A percentile compares a stretch with the other conserved stretches of the same genome.
These are phyloP conservation scores for Pseudorhombus dupliciocellatus DNA, from an alignment of 2,113 vertebrate genomes.

Conservation along the genomic window DNA sequence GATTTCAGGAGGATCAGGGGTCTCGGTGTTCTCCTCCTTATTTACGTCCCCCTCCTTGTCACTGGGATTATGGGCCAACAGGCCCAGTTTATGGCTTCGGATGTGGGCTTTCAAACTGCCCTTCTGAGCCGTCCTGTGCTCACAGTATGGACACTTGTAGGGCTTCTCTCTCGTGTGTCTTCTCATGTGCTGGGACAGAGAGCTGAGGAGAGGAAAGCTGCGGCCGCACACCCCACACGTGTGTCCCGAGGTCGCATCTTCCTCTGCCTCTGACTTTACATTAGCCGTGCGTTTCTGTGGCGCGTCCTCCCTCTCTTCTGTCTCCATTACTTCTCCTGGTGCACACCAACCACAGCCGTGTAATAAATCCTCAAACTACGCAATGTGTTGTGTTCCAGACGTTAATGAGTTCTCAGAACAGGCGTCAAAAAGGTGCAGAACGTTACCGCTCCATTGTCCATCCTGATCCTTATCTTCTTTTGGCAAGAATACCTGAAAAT, in stretches of 20 bases:
- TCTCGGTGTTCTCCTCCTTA: conserved; percentile 80
- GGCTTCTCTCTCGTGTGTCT: conserved; percentile 96
- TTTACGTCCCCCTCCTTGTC: conserved; percentile 80
- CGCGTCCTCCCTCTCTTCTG: conserved; percentile 81
- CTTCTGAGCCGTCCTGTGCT: conserved; percentile 96
- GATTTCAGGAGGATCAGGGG: conserved; percentile 81
- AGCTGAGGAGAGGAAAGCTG: conserved; percentile 96
- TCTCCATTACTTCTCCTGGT: conserved; percentile 75
- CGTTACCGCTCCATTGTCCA: conserved; percentile 46
- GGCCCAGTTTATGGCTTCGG: conserved; percentile 92
- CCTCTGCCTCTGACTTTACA: conserved; percentile 75
- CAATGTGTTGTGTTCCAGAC: conserved; percentile 16
- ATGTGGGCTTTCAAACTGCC: conserved; percentile 96
- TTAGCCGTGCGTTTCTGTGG: conserved; percentile 61
- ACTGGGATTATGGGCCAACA: conserved; percentile 82
- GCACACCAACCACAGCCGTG: conserved; percentile 15
- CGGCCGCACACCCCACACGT: conserved; percentile 94
- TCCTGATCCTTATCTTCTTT: conserved; percentile 39
- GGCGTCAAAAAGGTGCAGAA: conserved; percentile 25
- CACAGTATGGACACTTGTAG: conserved; percentile 97
- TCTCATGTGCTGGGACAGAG: conserved; percentile 96
- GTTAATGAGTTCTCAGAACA: conserved; percentile 46
- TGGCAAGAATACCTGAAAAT: conserved; percentile 52
- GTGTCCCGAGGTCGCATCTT: conserved; percentile 84
- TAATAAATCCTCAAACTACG: conserved; percentile 27